Percentiles rank a stretch among this genome's conserved stretches.
phyloP scores from a whole-genome alignment of 2,888 invertebrate genomes.

The Tetranychus truncatus region DNA sequence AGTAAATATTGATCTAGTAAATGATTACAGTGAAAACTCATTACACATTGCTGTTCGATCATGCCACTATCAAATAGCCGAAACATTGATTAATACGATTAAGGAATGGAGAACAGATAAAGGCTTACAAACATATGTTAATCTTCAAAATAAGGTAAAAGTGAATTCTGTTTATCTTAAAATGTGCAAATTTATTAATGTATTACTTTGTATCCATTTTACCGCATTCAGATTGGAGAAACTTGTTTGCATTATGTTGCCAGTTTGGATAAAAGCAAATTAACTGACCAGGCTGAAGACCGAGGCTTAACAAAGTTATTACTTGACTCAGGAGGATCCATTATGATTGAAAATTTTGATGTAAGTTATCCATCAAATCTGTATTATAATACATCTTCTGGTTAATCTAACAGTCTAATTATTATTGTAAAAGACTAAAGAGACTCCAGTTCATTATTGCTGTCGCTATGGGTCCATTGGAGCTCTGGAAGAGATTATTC shows the following conservation, averaged over 20 bases:
- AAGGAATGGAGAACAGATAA: background rate
- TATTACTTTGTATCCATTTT: background rate
- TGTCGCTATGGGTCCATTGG: conserved; percentile 89
- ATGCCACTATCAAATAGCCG: conserved; percentile 55
- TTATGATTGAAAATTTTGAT: conserved; percentile 36
- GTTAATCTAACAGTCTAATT: background rate
- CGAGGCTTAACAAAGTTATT: conserved; percentile 67
- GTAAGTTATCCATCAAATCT: background rate
- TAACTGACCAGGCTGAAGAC: conserved; percentile 30
- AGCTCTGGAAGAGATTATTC: conserved; percentile 77
- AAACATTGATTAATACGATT: conserved; percentile 50
- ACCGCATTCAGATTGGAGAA: conserved; percentile 51
- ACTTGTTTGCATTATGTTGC: conserved; percentile 86
- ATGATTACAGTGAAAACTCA: conserved; percentile 87
- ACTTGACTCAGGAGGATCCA: conserved; percentile 76
- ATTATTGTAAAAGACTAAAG: conserved; percentile 43
- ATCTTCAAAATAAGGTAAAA: conserved; percentile 52
- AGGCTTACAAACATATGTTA: conserved; percentile 44
- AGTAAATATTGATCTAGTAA: conserved; percentile 75
- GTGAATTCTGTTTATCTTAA: background rate
- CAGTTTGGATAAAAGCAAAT: conserved; percentile 34
- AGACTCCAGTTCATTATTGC: conserved; percentile 88
- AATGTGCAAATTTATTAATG: background rate
- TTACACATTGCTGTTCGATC: conserved; percentile 73
- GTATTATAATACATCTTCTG: no score